phyloP scores from a whole-genome alignment of 2,888 invertebrate species.

The Noctua pronuba region DNA sequence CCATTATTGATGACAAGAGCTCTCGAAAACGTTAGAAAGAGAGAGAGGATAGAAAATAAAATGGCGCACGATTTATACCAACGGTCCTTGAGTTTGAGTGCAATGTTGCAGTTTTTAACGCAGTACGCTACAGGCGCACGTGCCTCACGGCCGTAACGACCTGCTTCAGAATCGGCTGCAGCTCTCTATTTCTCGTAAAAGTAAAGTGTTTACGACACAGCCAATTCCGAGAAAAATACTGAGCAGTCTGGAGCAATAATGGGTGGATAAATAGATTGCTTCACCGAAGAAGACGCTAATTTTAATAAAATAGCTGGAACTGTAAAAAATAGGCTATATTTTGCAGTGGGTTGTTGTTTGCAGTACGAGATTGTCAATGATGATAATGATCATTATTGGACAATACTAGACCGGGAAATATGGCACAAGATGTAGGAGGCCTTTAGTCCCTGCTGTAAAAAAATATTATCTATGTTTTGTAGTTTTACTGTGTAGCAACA shows the following conservation, averaged over 20 bases:
- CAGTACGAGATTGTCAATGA: neutral
- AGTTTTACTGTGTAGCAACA: too few species aligned
- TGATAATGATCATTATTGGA: neutral
- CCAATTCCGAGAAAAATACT: conserved; percentile 34
- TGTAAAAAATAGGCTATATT: neutral
- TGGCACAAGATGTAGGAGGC: neutral
- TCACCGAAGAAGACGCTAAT: neutral
- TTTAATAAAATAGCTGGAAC: neutral
- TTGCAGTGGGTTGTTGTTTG: neutral
- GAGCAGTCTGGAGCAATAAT: conserved; percentile 19
- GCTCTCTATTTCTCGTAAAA: conserved; percentile 54
- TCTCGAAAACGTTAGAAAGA: conserved; percentile 11
- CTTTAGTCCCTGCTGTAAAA: too few species aligned
- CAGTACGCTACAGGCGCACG: conserved; percentile 54
- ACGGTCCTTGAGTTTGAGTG: conserved; percentile 36
- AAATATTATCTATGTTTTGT: too few species aligned
- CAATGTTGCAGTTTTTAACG: conserved; percentile 64
- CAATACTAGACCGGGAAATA: neutral
- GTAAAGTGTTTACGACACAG: conserved; percentile 59
- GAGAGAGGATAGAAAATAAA: conserved; percentile 37
- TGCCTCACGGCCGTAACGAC: conserved; percentile 57
- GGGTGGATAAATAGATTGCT: neutral
- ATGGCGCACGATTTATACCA: conserved; percentile 49
- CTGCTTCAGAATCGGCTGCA: conserved; percentile 35
- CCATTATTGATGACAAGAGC: conserved; percentile 42